A percentile compares a stretch with the other conserved stretches of the same genome.
phyloP scores from a whole-genome alignment of 2,113 vertebrate species.

The Sakesphorus luctuosus region DNA sequence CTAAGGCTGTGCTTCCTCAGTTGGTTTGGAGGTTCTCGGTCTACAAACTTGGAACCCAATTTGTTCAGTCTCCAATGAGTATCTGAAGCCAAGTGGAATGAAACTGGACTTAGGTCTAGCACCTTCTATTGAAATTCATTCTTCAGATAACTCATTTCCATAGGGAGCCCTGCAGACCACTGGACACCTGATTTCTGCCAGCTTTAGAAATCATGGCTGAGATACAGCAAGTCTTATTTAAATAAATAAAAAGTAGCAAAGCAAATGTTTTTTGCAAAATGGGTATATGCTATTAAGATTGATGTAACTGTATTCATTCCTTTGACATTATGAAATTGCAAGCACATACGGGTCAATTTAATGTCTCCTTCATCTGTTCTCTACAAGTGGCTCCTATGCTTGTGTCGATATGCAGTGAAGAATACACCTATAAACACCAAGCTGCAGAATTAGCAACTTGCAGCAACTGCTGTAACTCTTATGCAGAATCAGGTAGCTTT shows the following conservation, averaged over 20 bases:
- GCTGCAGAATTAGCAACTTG: neutral
- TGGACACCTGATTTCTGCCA: neutral
- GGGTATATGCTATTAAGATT: neutral
- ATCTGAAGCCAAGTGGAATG: neutral
- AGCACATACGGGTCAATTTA: neutral
- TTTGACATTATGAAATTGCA: neutral
- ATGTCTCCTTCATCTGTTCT: neutral
- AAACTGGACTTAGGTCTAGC: neutral
- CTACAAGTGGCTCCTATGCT: neutral
- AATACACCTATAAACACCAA: neutral
- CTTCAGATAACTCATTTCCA: neutral
- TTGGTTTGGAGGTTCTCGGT: neutral
- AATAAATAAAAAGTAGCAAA: neutral
- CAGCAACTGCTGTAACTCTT: neutral
- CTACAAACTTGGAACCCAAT: neutral
- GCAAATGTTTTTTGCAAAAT: neutral
- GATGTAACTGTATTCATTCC: neutral
- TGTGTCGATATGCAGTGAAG: neutral
- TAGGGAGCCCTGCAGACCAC: neutral
- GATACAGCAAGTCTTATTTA: neutral
- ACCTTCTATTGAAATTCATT: neutral
- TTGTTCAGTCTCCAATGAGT: neutral
- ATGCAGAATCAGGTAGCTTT: neutral
- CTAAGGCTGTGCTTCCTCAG: neutral
- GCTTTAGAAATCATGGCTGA: neutral